Evolutionary conservation across 2,797 vertebrate genomes (phyloP).

Genomic region (Mus spretus): DNA sequence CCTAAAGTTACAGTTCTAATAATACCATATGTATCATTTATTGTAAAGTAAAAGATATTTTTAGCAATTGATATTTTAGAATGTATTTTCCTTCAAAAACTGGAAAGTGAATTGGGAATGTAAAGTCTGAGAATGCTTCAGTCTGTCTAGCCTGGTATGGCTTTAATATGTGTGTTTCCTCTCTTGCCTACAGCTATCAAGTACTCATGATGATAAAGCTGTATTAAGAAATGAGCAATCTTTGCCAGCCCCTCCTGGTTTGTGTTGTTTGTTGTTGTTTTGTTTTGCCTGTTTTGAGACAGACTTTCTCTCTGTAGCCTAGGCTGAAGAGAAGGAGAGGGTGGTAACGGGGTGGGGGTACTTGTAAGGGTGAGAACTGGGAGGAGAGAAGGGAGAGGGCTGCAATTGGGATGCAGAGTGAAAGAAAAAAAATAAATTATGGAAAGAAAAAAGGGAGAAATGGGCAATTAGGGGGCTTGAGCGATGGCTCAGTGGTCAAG

Average conservation of each 20-base stretch:
- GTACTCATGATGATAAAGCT: neutral
- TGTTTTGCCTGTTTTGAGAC: neutral
- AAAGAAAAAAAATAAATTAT: neutral
- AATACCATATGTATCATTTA: neutral
- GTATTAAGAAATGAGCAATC: neutral
- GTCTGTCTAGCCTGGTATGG: neutral
- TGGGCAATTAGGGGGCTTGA: neutral
- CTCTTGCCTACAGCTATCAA: neutral
- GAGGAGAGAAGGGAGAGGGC: neutral
- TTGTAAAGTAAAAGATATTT: neutral
- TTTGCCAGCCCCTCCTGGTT: fast-evolving
- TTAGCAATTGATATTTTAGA: neutral
- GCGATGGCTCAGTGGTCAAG: neutral
- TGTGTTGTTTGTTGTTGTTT: neutral
- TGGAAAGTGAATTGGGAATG: neutral
- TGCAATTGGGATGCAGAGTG: neutral
- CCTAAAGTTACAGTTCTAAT: neutral
- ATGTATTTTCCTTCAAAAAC: neutral
- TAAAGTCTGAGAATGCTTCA: neutral
- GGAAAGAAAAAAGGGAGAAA: neutral
- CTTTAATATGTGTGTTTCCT: neutral
- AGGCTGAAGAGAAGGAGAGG: neutral
- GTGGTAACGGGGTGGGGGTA: neutral
- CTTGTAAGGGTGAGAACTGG: neutral
- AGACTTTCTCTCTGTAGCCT: neutral